Evolutionary conservation across 2,888 invertebrate genomes (phyloP).

Genomic region (Nymphalis urticae): DNA sequence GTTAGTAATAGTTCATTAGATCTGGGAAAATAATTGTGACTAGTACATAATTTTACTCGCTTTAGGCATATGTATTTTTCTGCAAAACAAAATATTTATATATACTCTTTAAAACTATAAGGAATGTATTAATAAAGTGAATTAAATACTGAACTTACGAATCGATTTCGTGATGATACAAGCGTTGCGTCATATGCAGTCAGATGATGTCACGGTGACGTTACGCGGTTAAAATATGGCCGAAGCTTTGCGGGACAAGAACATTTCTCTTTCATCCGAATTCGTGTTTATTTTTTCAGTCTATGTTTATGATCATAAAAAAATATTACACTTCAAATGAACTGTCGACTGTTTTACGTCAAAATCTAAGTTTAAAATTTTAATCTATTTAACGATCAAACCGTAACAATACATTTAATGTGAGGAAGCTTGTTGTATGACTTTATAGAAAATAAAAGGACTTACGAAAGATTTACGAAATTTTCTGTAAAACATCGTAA

Average conservation of each 20-base stretch:
- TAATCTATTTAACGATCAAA: too few species aligned
- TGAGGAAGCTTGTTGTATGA: too few species aligned
- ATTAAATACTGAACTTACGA: neutral
- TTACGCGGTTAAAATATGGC: constrained; percentile 37
- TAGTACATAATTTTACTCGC: too few species aligned
- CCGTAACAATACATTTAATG: too few species aligned
- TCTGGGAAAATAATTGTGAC: too few species aligned
- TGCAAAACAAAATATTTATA: too few species aligned
- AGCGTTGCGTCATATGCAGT: constrained; percentile 57
- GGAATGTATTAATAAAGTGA: neutral
- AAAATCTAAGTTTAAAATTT: too few species aligned
- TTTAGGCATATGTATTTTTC: too few species aligned
- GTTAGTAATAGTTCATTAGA: neutral
- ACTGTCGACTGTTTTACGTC: too few species aligned
- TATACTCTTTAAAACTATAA: neutral
- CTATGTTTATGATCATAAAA: constrained; percentile 4
- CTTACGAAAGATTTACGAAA: too few species aligned
- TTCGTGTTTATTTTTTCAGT: neutral
- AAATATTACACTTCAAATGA: neutral
- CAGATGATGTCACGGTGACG: constrained; percentile 52
- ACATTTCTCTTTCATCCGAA: constrained; percentile 25
- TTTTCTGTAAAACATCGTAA: too few species aligned
- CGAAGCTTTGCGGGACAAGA: constrained; percentile 10
- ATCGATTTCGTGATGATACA: constrained; percentile 49
- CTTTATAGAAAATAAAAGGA: too few species aligned